These are phyloP conservation scores for Tapirus terrestris DNA, from an alignment of 2,113 vertebrate genomes.

Conservation along the genomic window DNA sequence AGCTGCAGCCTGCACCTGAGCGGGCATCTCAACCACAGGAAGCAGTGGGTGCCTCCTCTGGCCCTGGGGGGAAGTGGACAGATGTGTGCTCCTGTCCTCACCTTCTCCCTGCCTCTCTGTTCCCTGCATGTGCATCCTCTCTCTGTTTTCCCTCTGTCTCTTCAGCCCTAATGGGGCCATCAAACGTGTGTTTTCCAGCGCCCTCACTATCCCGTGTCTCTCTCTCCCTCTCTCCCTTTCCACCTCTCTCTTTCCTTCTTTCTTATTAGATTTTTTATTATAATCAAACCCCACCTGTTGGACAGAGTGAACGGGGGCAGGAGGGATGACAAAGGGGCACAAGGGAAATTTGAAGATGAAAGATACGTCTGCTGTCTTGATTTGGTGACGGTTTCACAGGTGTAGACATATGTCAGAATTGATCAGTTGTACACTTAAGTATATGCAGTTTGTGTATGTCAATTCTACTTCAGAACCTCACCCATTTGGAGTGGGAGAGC, in stretches of 20 bases:
- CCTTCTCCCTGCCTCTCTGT: neutral
- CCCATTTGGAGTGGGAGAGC: neutral
- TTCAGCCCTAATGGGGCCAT: fast-evolving
- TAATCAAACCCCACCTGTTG: too few species aligned
- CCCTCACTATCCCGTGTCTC: too few species aligned
- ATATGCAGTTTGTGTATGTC: fast-evolving
- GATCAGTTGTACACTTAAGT: fast-evolving
- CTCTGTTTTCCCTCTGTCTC: neutral
- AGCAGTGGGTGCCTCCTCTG: neutral
- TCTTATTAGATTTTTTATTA: neutral
- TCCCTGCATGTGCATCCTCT: fast-evolving
- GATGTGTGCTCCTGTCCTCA: neutral
- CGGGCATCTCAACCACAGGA: neutral
- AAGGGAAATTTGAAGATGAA: neutral
- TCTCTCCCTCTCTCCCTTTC: neutral
- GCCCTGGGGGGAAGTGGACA: neutral
- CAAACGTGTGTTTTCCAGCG: neutral
- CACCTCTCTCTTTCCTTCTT: neutral
- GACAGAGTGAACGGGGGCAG: neutral
- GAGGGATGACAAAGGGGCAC: neutral
- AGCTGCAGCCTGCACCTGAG: slow-evolving; percentile 73
- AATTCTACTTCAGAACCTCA: neutral
- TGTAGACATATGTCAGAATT: fast-evolving
- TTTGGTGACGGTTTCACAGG: neutral
- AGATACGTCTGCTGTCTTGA: fast-evolving